Conservation (phyloP, 2,113 vertebrate genomes). For the Osmerus eperlanus region DNA sequence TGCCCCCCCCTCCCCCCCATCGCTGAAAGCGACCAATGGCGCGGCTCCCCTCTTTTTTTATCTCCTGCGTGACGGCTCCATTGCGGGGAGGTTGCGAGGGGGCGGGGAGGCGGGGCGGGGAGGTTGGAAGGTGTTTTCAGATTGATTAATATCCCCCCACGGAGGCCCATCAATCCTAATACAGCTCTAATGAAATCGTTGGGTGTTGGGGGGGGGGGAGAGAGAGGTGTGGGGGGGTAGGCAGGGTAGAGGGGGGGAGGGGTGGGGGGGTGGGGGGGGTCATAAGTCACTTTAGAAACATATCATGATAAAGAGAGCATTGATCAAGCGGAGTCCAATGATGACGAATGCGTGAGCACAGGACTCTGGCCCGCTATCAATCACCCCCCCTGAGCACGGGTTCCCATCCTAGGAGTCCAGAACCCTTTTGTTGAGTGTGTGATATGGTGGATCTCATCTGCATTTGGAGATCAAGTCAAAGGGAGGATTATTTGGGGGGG, state of each 20-base stretch:
- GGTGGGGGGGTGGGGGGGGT: not conserved
- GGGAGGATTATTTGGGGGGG: no score
- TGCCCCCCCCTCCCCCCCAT: conserved; percentile 8
- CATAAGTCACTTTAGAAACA: conserved; percentile 51
- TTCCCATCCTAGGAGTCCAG: not conserved
- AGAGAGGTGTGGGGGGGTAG: not conserved
- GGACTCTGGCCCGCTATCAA: not conserved
- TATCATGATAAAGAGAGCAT: conserved; percentile 62
- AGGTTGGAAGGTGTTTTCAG: conserved; percentile 54
- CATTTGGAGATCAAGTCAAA: not conserved
- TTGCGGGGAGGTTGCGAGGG: conserved; percentile 35
- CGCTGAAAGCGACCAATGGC: conserved; percentile 55
- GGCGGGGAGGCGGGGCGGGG: conserved; percentile 4
- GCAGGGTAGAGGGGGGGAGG: not conserved
- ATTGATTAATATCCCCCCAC: conserved; percentile 66
- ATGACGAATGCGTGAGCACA: conserved; percentile 48
- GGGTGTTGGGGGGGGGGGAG: conserved; percentile 43
- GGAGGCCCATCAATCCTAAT: conserved; percentile 70
- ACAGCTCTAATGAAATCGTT: conserved; percentile 63
- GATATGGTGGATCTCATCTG: not conserved
- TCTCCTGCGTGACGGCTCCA: conserved; percentile 53
- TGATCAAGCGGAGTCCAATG: conserved; percentile 52
- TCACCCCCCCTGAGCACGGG: not conserved
- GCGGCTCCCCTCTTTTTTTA: conserved; percentile 46
- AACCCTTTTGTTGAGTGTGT: not conserved